Evolutionary conservation across 2,888 invertebrate genomes (phyloP).

Genomic region (Erpobdella octoculata): DNA sequence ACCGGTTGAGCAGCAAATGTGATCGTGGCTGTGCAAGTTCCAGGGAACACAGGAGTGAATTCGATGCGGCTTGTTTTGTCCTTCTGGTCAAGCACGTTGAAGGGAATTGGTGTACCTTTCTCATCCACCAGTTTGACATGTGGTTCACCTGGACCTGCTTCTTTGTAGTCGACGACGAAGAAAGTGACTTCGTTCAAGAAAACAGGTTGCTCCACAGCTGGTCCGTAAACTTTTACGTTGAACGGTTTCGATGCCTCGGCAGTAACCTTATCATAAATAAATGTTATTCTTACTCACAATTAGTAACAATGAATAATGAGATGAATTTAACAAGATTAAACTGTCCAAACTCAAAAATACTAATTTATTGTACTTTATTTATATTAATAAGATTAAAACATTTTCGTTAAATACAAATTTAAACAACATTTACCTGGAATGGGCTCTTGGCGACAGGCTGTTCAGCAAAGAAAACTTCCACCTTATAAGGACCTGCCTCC

Average conservation of each 20-base stretch:
- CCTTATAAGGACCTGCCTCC: slow-evolving; percentile 26
- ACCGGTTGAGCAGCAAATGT: slow-evolving; percentile 28
- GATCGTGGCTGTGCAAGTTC: slow-evolving; percentile 22
- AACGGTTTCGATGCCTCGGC: slow-evolving; percentile 28
- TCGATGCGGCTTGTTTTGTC: slow-evolving; percentile 30
- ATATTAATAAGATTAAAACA: too few species aligned
- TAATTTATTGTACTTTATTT: too few species aligned
- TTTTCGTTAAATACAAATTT: not conserved
- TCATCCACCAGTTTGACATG: slow-evolving; percentile 25
- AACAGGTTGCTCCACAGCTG: slow-evolving; percentile 68
- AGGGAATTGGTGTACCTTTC: slow-evolving; percentile 21
- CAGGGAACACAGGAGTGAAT: slow-evolving; percentile 23
- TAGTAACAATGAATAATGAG: too few species aligned
- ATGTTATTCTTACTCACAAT: too few species aligned
- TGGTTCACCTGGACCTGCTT: slow-evolving; percentile 66
- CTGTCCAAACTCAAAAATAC: too few species aligned
- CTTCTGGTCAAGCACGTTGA: slow-evolving; percentile 29
- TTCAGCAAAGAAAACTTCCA: slow-evolving; percentile 28
- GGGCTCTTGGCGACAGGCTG: slow-evolving; percentile 29
- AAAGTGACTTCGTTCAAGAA: slow-evolving; percentile 69
- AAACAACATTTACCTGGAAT: slow-evolving; percentile 19
- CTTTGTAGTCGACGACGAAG: slow-evolving; percentile 75
- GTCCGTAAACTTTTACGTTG: slow-evolving; percentile 28
- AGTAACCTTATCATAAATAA: slow-evolving; percentile 29
- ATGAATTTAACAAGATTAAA: too few species aligned